A percentile compares a stretch with the other conserved stretches of the same genome.
These are phyloP conservation scores for Caenorhabditis becei DNA, from an alignment of 2,888 invertebrate species.

Conservation along the genomic window DNA sequence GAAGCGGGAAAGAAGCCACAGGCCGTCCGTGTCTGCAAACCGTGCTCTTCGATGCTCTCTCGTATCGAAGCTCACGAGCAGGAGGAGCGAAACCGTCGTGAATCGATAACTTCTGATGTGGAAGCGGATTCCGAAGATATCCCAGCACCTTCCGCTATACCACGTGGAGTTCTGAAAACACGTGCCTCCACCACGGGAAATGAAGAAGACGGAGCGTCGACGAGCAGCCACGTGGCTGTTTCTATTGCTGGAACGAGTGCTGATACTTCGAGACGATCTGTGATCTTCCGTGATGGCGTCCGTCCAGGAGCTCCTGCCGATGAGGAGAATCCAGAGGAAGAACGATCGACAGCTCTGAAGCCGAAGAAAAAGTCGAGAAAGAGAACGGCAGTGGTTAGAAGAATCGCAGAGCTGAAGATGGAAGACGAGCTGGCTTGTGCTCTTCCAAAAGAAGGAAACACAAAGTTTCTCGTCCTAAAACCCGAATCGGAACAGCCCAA, in stretches of 20 bases:
- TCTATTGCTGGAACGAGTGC: not conserved
- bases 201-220: constrained; percentile 40
- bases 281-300: constrained; percentile 75
- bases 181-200: constrained; percentile 16
- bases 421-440: constrained; percentile 66
- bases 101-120: constrained; percentile 19
- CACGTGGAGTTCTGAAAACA: constrained; percentile 54
- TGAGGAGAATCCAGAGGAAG: constrained; percentile 42
- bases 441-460: constrained; percentile 49
- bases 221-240: constrained; percentile 11
- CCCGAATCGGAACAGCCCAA: constrained; percentile 39
- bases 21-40: constrained; percentile 74
- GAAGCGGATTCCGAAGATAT: not conserved
- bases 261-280: constrained; percentile 47
- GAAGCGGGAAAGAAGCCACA: constrained; percentile 69
- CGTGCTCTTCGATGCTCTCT: constrained; percentile 75
- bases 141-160: not conserved
- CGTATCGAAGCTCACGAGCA: constrained; percentile 75
- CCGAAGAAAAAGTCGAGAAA: constrained; percentile 73
- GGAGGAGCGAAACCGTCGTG: constrained; percentile 35
- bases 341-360: constrained; percentile 62
- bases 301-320: constrained; percentile 70
- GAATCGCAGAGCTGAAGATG: constrained; percentile 67
- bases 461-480: constrained; percentile 20
- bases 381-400: constrained; percentile 63